Evolutionary conservation across 2,113 vertebrate species (phyloP), one percentile per base, ranked within the genome.

Genomic region (Todiramphus chloris): DNA sequence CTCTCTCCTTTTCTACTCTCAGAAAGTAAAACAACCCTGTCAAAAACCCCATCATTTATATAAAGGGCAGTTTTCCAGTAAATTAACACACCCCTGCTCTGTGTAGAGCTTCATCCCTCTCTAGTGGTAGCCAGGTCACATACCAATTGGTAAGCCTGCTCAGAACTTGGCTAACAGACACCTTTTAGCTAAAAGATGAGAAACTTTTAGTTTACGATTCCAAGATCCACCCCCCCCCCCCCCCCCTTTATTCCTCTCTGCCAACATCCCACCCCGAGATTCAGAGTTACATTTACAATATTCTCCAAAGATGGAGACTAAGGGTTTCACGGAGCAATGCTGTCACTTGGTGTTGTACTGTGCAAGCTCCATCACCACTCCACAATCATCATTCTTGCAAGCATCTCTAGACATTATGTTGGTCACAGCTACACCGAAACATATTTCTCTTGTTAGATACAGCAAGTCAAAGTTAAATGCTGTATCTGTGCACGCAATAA

Each of bases 71-170:
- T 27, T 51, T 51, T 51, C 50, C 25, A 51, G 50, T 51, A 13
- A 51, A 69, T 31, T 16, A 82, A 64, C 3, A 5, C 43, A 68
- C 27, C 68, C 72, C 68, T 70, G 33, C 46, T 78, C 68, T 37
- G n/a, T 62, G 13, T 1, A 83, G 76, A 90, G 86, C 69, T 92
- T 69, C 64, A 44, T 94, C 92, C 92, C 89, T 94, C 92, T 93
- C 86, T 66, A 87, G 89, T 55, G 83, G 90, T 66, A 92, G 86
- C 60, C 31, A 74, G 83, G 85, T 90, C 95, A 94, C 86, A 87
- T 10, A 75, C 35, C 89, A 91, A 9, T 17, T 17, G 30, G 46
- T 48, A 86, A 90, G 27, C n/a, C 25, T 24, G 81, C 62, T 73
- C 53, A 3, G 0, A 48, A 50, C 46, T 80, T 46, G 17, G 46